Conservation (phyloP, 2,797 vertebrate genomes). For the Falco columbarius region DNA sequence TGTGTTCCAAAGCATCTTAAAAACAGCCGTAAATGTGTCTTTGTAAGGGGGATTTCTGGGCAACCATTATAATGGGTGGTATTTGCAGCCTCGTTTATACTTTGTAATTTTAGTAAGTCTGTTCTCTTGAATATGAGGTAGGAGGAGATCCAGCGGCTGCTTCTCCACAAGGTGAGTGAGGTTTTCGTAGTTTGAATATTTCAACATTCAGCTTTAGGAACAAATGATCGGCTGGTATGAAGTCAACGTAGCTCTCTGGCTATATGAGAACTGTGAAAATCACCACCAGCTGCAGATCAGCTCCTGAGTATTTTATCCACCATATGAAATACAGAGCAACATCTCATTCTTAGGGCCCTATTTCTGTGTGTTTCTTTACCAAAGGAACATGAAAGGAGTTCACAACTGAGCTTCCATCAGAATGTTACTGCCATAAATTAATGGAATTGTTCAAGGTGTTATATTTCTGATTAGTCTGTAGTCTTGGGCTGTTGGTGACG, state of each 20-base stretch:
- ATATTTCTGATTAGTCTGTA: not conserved
- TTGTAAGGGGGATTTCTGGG: not conserved
- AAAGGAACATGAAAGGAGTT: not conserved
- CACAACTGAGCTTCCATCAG: not conserved
- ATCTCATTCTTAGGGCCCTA: not conserved
- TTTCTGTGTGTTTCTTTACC: not conserved
- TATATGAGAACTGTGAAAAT: not conserved
- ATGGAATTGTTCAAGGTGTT: not conserved
- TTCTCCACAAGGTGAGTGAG: not conserved
- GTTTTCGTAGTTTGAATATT: not conserved
- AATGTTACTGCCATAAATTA: not conserved
- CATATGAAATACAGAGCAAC: not conserved
- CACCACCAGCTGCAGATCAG: not conserved
- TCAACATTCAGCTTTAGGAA: not conserved
- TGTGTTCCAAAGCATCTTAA: not conserved
- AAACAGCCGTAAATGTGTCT: not conserved
- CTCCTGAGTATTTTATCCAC: not conserved
- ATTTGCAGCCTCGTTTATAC: not conserved
- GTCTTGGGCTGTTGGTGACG: not conserved
- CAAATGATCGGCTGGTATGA: not conserved
- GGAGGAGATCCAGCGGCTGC: not conserved
- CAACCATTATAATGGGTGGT: not conserved
- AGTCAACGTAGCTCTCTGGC: not conserved
- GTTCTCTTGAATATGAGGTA: not conserved
- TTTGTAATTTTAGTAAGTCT: not conserved